Percentiles rank a stretch among this genome's conserved stretches.
Evolutionary conservation across 1,140 invertebrate genomes (phyloP).

Genomic region (Drosophila orena): DNA sequence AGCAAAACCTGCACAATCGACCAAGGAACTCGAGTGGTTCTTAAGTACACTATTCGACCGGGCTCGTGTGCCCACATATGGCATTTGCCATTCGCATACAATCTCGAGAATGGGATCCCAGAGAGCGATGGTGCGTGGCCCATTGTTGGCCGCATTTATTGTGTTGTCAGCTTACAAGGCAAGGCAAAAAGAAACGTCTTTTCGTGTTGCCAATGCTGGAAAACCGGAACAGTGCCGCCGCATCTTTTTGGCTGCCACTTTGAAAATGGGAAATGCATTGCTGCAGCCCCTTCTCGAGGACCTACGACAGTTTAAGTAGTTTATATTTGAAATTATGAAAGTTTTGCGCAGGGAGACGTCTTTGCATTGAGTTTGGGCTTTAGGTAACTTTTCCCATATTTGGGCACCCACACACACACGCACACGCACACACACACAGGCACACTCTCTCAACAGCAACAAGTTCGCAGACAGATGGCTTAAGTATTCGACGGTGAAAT

Average conservation of each 20-base stretch:
- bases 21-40: slow-evolving; percentile 23
- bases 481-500: slow-evolving; percentile 60
- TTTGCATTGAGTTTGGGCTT: slow-evolving; percentile 43
- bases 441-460: slow-evolving; percentile 11
- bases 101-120: slow-evolving; percentile 5
- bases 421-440: slow-evolving; percentile 7
- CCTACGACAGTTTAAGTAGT: slow-evolving; percentile 79
- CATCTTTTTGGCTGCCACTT: slow-evolving; percentile 16
- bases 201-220: slow-evolving; percentile 18
- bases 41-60: slow-evolving; percentile 45
- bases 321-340: slow-evolving; percentile 77
- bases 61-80: slow-evolving; percentile 27
- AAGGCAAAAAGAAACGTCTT: slow-evolving; percentile 1
- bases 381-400: slow-evolving; percentile 41
- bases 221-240: slow-evolving; percentile 25
- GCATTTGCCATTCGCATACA: neutral
- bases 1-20: slow-evolving; percentile 20
- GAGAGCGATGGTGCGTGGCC: slow-evolving; percentile 28
- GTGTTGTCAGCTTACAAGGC: slow-evolving; percentile 38
- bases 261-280: slow-evolving; percentile 52
- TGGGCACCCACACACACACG: slow-evolving; percentile 3
- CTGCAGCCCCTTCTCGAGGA: neutral
- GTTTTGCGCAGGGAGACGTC: slow-evolving; percentile 41
- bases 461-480: slow-evolving; percentile 48
- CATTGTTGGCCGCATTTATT: slow-evolving; percentile 44